Base-by-base conservation (phyloP, 1,140 invertebrate genomes). In the Drosophila oshimai region DNA sequence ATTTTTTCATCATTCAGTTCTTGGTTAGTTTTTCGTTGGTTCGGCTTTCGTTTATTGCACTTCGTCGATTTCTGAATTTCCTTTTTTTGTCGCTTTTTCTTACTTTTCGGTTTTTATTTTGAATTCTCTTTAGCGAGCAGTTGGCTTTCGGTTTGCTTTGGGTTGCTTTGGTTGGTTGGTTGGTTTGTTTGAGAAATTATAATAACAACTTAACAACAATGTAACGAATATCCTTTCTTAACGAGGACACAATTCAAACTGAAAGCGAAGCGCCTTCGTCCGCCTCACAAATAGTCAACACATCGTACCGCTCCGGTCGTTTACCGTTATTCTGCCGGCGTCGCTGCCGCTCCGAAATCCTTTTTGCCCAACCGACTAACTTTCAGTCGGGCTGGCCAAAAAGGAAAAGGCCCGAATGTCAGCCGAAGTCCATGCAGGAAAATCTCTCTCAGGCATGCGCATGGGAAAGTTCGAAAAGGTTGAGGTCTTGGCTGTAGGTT, bases 171-270 rank as follows among this genome's bases (percentile, higher is more conserved):
- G 67, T 71, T 75, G 58, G 51, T 71, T 71, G 47, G 65, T 77
- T 71, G 60, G 44, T 90, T 86, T 65, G 74, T 89, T 89, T 90
- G 83, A 47, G 83, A 90, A 81, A 90, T 90, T 87, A 90, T 89
- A 89, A 90, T 90, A 90, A 90, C 89, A 90, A 90, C 89, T 90
- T 89, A 90, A 90, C 80, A 89, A 90, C 89, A 90, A 90, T 90
- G 87, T 89, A 90, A 90, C 89, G 89, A 90, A 90, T 90, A 90
- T 90, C 89, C 89, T 90, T 90, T 90, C 89, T 89, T 87, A 83
- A 89, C 81, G 89, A 90, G 89, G 89, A 90, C 89, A 90, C 87
- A 90, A 90, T 90, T 90, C 74, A 89, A 90, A 90, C 89, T 90
- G 89, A 90, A 89, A 72, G 89, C 86, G 89, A 90, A 86, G 69